phyloP scores from a whole-genome alignment of 2,888 invertebrate species.

The Neocrepidodera transversa region DNA sequence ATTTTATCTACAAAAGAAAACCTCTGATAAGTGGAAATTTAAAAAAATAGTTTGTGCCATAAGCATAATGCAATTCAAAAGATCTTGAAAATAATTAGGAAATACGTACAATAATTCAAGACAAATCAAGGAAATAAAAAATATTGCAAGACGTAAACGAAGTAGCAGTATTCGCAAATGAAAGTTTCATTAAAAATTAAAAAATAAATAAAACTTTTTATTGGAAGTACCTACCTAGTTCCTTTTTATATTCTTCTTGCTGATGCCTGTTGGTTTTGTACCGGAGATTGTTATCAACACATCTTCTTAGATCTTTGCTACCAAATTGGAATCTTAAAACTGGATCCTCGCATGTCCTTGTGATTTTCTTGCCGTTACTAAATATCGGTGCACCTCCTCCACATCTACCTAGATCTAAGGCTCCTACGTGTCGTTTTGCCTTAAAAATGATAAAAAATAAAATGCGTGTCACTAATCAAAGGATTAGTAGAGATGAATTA shows the following conservation, averaged over 20 bases:
- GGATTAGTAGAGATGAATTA: too few species aligned
- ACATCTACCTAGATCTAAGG: slow-evolving; percentile 52
- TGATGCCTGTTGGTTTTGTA: slow-evolving; percentile 68
- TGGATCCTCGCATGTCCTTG: slow-evolving; percentile 66
- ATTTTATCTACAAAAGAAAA: slow-evolving; percentile 64
- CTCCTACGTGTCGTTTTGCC: slow-evolving; percentile 55
- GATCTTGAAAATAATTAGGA: too few species aligned
- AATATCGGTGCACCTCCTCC: slow-evolving; percentile 58
- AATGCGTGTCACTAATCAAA: too few species aligned
- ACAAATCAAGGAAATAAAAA: too few species aligned
- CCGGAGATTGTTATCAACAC: slow-evolving; percentile 74
- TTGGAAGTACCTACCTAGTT: slow-evolving; percentile 63
- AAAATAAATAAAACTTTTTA: too few species aligned
- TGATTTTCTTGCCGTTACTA: slow-evolving; percentile 54
- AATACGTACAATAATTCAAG: too few species aligned
- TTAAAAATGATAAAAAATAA: slow-evolving; percentile 36
- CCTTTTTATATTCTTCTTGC: slow-evolving; percentile 66
- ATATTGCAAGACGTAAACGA: too few species aligned
- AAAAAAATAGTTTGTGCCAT: too few species aligned
- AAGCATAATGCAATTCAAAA: too few species aligned
- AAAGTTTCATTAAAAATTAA: too few species aligned
- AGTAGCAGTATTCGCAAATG: too few species aligned
- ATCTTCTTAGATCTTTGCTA: slow-evolving; percentile 67
- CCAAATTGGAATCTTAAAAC: slow-evolving; percentile 67
- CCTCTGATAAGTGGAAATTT: too few species aligned